Evolutionary conservation across 1,140 invertebrate genomes (phyloP), one percentile per base, ranked within the genome.

Genomic region (Patella vulgata): DNA sequence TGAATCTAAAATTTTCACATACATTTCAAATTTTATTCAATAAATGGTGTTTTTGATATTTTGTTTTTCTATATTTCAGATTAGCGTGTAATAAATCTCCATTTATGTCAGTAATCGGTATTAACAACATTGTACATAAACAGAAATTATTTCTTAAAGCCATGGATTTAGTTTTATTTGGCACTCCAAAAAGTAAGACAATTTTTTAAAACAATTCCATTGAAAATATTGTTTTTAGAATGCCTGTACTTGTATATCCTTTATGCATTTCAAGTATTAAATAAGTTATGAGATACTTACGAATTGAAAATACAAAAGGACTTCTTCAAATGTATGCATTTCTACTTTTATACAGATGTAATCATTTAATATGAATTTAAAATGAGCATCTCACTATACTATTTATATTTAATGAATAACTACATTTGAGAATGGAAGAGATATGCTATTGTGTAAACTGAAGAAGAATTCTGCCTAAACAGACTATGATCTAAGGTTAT

Each of bases 141-240:
- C 94, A 97, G 86, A 98, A 98, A 86, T 91, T 98, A 57, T 90
- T 93, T 3, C 86, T 98, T 27, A 98, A 98, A 86, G 95, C 96
- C 39, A 97, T 96, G 93, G 96, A 98, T 85, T 92, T 96, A 60
- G 95, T 98, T 9, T 86, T 98, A 11, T 98, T 98, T 86, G 96
- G 96, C 44, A 92, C 94, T 56, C 95, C 95, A n/a, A 95, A 95
- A 91, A 93, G 94, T 95, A 89, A 75, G 82, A 63, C 19, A n/a
- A 19, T 33, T 33, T 36, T 36, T 36, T 36, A n/a, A n/a, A n/a
- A n/a, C n/a, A n/a, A n/a, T 11, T 27, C 17, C 11, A 17, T 56
- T 3, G 14, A 6, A 11, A 3, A 11, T 4, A 43, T 17, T 27
- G 23, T 19, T 47, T 46, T 31, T 1, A 61, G 19, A 4, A 28